phyloP scores from a whole-genome alignment of 1,140 invertebrate genomes.

The Hirudo medicinalis region DNA sequence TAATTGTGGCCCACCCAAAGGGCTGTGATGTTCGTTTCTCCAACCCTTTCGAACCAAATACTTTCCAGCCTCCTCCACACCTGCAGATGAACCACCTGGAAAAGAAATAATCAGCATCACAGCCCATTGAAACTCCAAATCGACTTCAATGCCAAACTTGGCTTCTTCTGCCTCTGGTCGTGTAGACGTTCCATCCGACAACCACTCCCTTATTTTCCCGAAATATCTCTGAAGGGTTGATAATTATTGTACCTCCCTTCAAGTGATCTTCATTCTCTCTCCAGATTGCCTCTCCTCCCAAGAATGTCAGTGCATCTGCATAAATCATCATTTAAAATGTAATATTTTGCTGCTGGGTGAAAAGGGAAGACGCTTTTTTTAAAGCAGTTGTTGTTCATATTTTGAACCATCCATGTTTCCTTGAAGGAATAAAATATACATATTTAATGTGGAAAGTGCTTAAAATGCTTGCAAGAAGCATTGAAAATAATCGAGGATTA shows the following conservation, averaged over 20 bases:
- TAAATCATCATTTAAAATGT: too few species aligned
- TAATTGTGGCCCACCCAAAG: constrained; percentile 16
- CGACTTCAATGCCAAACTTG: background rate
- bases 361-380: too few species aligned
- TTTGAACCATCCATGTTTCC: too few species aligned
- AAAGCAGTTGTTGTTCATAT: too few species aligned
- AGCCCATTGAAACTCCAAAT: too few species aligned
- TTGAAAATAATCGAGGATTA: too few species aligned
- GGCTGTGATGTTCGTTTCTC: constrained; percentile 13
- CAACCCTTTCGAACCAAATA: background rate
- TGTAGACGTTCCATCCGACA: constrained; percentile 16
- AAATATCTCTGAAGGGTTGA: background rate
- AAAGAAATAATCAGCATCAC: too few species aligned
- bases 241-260: constrained; percentile 2
- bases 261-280: constrained; percentile 11
- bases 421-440: too few species aligned
- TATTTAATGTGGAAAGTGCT: too few species aligned
- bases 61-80: constrained; percentile 5
- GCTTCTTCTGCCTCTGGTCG: constrained; percentile 8
- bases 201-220: background rate
- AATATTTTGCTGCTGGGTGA: too few species aligned
- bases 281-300: constrained; percentile 10
- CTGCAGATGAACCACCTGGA: background rate
- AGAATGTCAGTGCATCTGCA: constrained; percentile 3
- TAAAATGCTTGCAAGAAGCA: too few species aligned